Base-by-base conservation (phyloP, 2,888 invertebrate genomes). In the Colostygia pectinataria region DNA sequence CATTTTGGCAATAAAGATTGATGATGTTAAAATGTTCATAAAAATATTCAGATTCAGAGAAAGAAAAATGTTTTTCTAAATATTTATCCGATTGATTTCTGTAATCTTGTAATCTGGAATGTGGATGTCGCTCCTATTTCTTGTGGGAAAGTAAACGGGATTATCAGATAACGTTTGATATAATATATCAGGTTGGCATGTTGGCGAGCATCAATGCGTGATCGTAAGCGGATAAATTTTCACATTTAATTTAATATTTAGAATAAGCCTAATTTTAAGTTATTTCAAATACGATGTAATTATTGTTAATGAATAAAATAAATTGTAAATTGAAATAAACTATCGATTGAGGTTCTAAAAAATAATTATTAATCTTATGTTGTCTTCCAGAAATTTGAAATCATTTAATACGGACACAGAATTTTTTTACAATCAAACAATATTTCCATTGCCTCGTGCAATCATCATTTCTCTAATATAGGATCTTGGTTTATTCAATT, bases 71-170 rank as follows among this genome's bases (percentile, higher is more conserved):
- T n/a, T 15, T 32, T 20, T 13, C 3, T 24, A 25, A 10, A 28
- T n/a, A 39, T 18, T n/a, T 20, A 20, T 27, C 20, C 13, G 14
- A 28, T 28, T 14, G 12, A 29, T 34, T 20, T 9, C 28, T 14
- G 13, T 23, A 14, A 24, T 33, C 20, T 14, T 14, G 13, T 23
- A 14, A 24, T 33, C 20, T 14, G 42, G 45, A 51, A 51, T 51
- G 45, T 51, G 10, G 32, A 45, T 41, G 18, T 18, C 24, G 39
- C 37, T 37, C 33, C 28, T 37, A 46, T 58, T 76, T 76, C 77
- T 74, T 77, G 74, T 81, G 79, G 72, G 80, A 80, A 80, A 69
- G 63, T 60, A 59, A 59, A 60, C 49, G 38, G 47, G 49, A 59
- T n/a, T 68, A 71, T 71, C 68, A 68, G 65, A 74, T 77, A 78